phyloP scores from a whole-genome alignment of 2,888 invertebrate genomes.

The Cantharis lateralis region DNA sequence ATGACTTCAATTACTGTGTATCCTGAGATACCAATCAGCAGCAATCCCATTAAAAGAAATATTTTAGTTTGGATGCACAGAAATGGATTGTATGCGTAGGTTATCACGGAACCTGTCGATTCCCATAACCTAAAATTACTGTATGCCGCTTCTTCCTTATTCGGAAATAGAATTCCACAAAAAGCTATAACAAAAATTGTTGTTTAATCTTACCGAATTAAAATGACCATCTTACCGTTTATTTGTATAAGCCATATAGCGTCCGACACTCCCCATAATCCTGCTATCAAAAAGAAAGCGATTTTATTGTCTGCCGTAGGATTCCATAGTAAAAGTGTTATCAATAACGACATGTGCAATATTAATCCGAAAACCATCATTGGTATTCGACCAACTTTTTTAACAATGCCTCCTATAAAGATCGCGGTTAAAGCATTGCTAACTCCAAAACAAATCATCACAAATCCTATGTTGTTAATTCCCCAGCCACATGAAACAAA shows the following conservation, averaged over 20 bases:
- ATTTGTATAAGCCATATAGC: slow-evolving; percentile 92
- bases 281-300: slow-evolving; percentile 79
- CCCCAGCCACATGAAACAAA: slow-evolving; percentile 88
- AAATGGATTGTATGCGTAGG: slow-evolving; percentile 79
- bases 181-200: slow-evolving; percentile 62
- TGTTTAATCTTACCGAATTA: not conserved
- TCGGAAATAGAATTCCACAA: slow-evolving; percentile 84
- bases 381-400: slow-evolving; percentile 77
- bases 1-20: slow-evolving; percentile 71
- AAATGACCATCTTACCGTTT: slow-evolving; percentile 68
- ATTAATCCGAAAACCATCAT: slow-evolving; percentile 76
- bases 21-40: slow-evolving; percentile 74
- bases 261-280: slow-evolving; percentile 87
- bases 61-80: slow-evolving; percentile 76
- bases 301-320: slow-evolving; percentile 70
- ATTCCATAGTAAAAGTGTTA: slow-evolving; percentile 72
- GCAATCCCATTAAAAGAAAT: slow-evolving; percentile 67
- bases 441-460: slow-evolving; percentile 91
- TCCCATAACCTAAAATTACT: slow-evolving; percentile 94
- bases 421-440: slow-evolving; percentile 87
- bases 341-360: slow-evolving; percentile 71
- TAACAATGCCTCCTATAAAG: slow-evolving; percentile 77
- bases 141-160: slow-evolving; percentile 86
- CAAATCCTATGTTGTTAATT: slow-evolving; percentile 88
- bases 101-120: slow-evolving; percentile 85